Conservation (phyloP, 2,113 vertebrate genomes). For the Aplodontia rufa region DNA sequence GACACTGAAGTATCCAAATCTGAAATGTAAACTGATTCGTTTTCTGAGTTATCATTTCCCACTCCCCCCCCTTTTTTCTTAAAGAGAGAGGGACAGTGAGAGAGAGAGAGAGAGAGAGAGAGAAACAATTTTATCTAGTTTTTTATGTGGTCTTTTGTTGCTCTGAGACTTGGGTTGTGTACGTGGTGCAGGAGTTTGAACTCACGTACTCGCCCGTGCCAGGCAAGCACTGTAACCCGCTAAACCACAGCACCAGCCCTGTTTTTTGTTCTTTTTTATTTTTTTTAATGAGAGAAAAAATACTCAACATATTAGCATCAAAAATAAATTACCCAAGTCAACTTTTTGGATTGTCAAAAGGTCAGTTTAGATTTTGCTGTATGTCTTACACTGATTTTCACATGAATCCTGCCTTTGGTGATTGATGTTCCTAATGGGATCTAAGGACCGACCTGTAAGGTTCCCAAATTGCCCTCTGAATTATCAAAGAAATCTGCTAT, state of each 20-base stretch:
- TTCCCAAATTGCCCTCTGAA: conserved; percentile 33
- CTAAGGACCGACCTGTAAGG: neutral
- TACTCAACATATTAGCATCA: conserved; percentile 23
- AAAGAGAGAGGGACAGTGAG: no score
- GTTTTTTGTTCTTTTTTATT: no score
- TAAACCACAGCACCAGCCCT: no score
- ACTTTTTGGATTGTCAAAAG: conserved; percentile 38
- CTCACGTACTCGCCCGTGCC: no score
- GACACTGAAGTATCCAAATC: neutral
- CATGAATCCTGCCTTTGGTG: conserved; percentile 1
- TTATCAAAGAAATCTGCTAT: conserved; percentile 53
- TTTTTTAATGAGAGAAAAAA: conserved; percentile 23
- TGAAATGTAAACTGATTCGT: conserved; percentile 13
- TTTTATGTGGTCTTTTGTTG: no score
- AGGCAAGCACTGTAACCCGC: no score
- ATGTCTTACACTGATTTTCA: conserved; percentile 34
- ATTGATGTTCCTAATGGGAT: conserved; percentile 48
- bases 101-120: no score
- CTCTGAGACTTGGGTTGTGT: no score
- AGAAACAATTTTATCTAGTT: no score
- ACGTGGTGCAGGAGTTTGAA: no score
- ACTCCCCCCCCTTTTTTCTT: no score
- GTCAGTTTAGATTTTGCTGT: neutral
- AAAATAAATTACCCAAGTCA: conserved; percentile 47
- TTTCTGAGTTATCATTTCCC: no score